Percentiles rank a stretch among this genome's conserved stretches.
phyloP scores from a whole-genome alignment of 2,888 invertebrate genomes.

The Cantharis rufa region DNA sequence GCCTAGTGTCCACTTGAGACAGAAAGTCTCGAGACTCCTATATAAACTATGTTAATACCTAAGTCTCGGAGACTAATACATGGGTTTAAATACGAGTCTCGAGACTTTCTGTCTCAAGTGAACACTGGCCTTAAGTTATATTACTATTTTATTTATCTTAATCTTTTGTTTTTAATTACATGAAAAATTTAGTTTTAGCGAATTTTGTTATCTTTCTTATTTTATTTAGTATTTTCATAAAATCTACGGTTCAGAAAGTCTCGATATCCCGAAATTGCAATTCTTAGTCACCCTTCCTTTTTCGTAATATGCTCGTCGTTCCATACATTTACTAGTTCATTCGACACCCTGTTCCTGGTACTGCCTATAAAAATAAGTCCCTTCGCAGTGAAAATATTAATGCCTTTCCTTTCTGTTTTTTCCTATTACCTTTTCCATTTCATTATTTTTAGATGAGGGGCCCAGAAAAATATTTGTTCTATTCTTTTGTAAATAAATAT shows the following conservation, averaged over 20 bases:
- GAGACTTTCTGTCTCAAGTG: too few species aligned
- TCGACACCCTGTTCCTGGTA: neutral
- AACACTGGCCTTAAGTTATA: too few species aligned
- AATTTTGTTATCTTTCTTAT: too few species aligned
- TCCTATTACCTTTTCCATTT: neutral
- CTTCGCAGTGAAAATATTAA: neutral
- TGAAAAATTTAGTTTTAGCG: too few species aligned
- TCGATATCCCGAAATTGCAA: neutral
- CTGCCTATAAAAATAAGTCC: neutral
- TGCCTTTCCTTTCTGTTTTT: neutral
- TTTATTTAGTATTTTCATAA: neutral
- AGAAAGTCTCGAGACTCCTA: too few species aligned
- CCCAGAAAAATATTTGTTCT: neutral
- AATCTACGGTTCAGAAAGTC: neutral
- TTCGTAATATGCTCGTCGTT: neutral
- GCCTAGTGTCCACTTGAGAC: too few species aligned
- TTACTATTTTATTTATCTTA: too few species aligned
- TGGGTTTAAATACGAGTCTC: too few species aligned
- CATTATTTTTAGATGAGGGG: neutral
- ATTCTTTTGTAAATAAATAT: neutral
- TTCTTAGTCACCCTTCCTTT: neutral
- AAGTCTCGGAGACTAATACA: too few species aligned
- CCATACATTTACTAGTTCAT: neutral
- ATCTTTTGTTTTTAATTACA: too few species aligned
- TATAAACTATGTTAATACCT: too few species aligned